phyloP scores from a whole-genome alignment of 2,113 vertebrate genomes.

The Dendrocopos noguchii region DNA sequence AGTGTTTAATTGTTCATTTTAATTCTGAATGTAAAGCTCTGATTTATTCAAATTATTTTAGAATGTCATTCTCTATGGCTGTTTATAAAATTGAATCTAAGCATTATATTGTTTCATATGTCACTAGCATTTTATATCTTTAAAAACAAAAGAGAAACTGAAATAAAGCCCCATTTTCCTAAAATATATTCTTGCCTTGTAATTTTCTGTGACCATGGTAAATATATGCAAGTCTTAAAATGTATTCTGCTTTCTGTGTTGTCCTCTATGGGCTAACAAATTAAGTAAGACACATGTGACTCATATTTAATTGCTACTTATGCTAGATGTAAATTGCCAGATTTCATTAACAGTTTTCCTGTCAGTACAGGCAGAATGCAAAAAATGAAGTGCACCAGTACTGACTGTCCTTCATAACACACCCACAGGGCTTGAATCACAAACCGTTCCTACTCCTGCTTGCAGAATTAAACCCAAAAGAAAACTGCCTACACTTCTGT shows the following conservation, averaged over 20 bases:
- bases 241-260: neutral
- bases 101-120: neutral
- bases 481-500: neutral
- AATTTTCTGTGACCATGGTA: neutral
- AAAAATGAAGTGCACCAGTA: neutral
- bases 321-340: neutral
- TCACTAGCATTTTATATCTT: neutral
- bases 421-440: neutral
- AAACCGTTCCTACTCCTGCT: neutral
- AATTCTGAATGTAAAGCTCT: neutral
- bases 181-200: neutral
- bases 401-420: neutral
- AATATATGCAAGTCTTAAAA: neutral
- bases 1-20: neutral
- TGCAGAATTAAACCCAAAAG: neutral
- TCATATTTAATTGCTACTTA: neutral
- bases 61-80: neutral
- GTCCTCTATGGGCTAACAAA: neutral
- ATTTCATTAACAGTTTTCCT: neutral
- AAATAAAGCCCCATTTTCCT: neutral
- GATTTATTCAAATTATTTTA: neutral
- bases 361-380: neutral
- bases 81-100: neutral
- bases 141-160: neutral
- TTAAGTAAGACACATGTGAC: neutral